A percentile compares a stretch with the other conserved stretches of the same genome.
These are phyloP conservation scores for Tragelaphus scriptus DNA, from an alignment of 2,113 vertebrate genomes.

Conservation along the genomic window DNA sequence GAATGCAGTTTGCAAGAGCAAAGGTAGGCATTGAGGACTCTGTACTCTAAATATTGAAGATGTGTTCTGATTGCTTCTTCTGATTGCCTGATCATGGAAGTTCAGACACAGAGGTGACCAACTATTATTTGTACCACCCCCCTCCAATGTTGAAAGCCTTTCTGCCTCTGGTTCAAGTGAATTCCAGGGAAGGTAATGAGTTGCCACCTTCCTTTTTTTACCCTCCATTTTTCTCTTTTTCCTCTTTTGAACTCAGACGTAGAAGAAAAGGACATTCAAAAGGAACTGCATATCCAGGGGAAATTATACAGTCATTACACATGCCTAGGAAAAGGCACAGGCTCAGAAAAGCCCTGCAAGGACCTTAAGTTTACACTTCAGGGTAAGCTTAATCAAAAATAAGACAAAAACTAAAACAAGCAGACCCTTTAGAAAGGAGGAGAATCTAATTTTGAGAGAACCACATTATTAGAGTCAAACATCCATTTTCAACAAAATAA, in stretches of 20 bases:
- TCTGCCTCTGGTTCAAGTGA: neutral
- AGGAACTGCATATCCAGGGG: neutral
- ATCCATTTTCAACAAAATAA: neutral
- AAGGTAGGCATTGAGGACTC: neutral
- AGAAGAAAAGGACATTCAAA: neutral
- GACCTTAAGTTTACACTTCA: neutral
- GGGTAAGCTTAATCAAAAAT: neutral
- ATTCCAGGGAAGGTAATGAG: neutral
- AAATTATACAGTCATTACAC: neutral
- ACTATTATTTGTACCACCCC: neutral
- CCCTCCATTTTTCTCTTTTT: neutral
- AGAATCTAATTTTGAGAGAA: neutral
- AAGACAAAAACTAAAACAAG: neutral
- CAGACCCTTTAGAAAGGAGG: neutral
- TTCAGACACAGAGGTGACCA: neutral
- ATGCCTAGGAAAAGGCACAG: neutral
- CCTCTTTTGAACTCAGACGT: neutral
- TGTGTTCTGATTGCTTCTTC: neutral
- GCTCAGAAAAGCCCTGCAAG: neutral
- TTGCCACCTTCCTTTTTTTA: neutral
- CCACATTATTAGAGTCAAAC: neutral
- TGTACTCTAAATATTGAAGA: neutral
- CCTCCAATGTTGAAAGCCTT: neutral
- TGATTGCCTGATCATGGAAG: neutral
- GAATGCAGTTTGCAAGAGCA: neutral